phyloP scores from a whole-genome alignment of 1,140 invertebrate genomes.

The Drosophila willistoni region DNA sequence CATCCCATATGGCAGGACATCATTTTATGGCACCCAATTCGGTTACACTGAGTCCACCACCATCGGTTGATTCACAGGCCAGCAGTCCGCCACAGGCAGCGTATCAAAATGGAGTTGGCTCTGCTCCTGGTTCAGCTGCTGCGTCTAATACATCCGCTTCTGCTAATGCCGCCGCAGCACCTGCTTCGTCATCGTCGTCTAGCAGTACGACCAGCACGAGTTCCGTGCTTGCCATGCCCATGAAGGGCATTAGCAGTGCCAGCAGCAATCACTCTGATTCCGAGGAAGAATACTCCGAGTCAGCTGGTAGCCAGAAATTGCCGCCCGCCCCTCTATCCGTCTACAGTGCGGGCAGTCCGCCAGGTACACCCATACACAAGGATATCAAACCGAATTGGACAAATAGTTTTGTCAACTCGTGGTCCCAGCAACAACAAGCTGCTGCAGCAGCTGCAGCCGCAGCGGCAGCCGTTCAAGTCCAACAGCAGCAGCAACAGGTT shows the following conservation, averaged over 20 bases:
- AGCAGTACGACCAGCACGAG: conserved; percentile 83
- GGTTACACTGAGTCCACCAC: conserved; percentile 94
- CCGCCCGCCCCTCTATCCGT: conserved; percentile 47
- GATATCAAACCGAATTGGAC: conserved; percentile 77
- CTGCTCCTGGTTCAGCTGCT: conserved; percentile 20
- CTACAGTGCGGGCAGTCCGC: conserved; percentile 85
- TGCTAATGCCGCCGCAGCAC: conserved; percentile 16
- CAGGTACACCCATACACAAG: conserved; percentile 85
- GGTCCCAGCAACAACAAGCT: conserved; percentile 81
- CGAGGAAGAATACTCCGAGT: conserved; percentile 87
- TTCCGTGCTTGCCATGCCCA: conserved; percentile 52
- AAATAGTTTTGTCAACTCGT: conserved; percentile 79
- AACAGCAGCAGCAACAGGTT: conserved; percentile 65
- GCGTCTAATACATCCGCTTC: conserved; percentile 12
- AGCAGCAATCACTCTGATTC: conserved; percentile 91
- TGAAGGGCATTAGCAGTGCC: conserved; percentile 83
- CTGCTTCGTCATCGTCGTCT: conserved; percentile 57
- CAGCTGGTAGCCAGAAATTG: conserved; percentile 47
- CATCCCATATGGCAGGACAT: conserved; percentile 85
- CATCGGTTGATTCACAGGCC: conserved; percentile 93
- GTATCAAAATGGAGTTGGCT: conserved; percentile 50
- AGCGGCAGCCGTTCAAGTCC: conserved; percentile 56
- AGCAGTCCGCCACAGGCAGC: conserved; percentile 90
- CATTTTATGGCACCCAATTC: conserved; percentile 90
- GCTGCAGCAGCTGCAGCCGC: conserved; percentile 68